Conservation (phyloP, 1,140 invertebrate genomes). For the Pseudomyrmex flavicornis region DNA sequence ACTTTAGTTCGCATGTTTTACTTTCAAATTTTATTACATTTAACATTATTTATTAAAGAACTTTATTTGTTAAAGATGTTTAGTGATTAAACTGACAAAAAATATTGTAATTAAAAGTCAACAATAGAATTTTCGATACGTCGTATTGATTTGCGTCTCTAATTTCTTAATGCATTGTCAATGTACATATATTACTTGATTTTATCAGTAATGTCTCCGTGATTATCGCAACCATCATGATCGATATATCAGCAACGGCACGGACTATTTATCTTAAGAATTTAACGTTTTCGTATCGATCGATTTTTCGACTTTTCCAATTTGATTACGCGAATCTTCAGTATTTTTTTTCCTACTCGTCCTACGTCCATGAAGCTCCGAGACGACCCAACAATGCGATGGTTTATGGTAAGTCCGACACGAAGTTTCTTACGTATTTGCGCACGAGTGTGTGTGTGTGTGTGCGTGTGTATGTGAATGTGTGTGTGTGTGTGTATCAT, state of each 20-base stretch:
- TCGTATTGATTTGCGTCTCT: constrained; percentile 9
- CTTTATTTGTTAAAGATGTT: neutral
- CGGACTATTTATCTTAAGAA: neutral
- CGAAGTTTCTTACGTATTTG: constrained; percentile 50
- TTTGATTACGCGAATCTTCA: neutral
- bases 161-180: neutral
- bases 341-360: neutral
- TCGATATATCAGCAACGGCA: neutral
- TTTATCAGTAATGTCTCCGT: neutral
- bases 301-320: neutral
- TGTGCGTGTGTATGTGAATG: neutral
- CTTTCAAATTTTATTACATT: no score
- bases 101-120: neutral
- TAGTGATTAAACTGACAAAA: neutral
- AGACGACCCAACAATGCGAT: constrained; percentile 54
- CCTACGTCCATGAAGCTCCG: constrained; percentile 52
- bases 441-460: constrained; percentile 13
- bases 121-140: constrained; percentile 22
- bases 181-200: neutral
- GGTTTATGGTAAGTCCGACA: constrained; percentile 43
- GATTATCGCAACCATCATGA: neutral
- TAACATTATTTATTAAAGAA: neutral
- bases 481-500: neutral
- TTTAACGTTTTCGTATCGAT: constrained; percentile 40
- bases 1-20: no score